These are phyloP conservation scores for Scartelaos histophorus DNA, from an alignment of 2,113 vertebrate species.

Conservation along the genomic window DNA sequence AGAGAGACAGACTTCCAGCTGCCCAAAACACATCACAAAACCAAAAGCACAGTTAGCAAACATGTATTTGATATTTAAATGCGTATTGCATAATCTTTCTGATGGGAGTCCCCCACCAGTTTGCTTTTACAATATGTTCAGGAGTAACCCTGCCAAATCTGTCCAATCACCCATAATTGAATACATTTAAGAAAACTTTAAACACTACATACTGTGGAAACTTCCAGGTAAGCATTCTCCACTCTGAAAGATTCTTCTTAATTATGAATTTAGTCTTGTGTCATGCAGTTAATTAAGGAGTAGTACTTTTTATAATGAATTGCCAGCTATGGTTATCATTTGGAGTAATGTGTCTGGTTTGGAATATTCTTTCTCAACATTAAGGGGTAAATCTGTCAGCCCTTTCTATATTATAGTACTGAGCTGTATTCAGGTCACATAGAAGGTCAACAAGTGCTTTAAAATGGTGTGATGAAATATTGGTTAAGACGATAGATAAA, in stretches of 20 bases:
- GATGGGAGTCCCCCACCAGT: too few relatives aligned
- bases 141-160: too few relatives aligned
- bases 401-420: background rate
- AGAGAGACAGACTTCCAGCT: constrained; percentile 30
- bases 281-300: too few relatives aligned
- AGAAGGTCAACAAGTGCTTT: background rate
- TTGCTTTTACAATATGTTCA: too few relatives aligned
- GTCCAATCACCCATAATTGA: too few relatives aligned
- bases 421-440: background rate
- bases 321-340: background rate
- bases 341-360: background rate
- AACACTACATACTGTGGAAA: too few relatives aligned
- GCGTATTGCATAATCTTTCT: too few relatives aligned
- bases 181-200: too few relatives aligned
- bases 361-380: background rate
- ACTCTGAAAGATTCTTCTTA: too few relatives aligned
- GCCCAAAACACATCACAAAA: constrained; percentile 21
- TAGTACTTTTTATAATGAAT: background rate
- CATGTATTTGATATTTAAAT: background rate
- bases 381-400: background rate
- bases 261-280: too few relatives aligned
- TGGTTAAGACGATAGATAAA: background rate
- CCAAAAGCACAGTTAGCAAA: background rate
- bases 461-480: background rate
- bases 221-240: too few relatives aligned